Evolutionary conservation across 2,888 invertebrate species (phyloP).

Genomic region (Anticlea derivata): DNA sequence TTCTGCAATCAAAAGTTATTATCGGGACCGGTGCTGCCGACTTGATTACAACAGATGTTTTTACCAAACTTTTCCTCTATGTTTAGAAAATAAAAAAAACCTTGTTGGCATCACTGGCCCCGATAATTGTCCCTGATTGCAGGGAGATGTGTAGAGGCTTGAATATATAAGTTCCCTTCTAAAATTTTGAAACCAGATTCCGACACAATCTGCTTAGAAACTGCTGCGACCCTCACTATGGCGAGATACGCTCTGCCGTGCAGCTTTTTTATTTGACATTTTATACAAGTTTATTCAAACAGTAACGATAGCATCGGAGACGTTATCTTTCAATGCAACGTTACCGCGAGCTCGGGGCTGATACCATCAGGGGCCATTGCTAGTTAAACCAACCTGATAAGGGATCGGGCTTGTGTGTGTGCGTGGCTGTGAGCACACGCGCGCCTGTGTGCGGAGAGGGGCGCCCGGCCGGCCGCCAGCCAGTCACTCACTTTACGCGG

Average conservation of each 20-base stretch:
- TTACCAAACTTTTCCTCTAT: too few relatives aligned
- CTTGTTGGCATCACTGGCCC: too few relatives aligned
- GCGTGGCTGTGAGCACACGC: conserved; percentile 48
- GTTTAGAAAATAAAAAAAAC: too few relatives aligned
- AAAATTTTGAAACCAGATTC: conserved; percentile 14
- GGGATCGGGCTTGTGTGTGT: conserved; percentile 68
- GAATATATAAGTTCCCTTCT: too few relatives aligned
- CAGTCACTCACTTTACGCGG: conserved; percentile 82
- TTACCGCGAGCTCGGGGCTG: conserved; percentile 78
- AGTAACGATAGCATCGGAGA: conserved; percentile 77
- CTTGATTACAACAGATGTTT: too few relatives aligned
- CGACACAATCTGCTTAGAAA: conserved; percentile 40
- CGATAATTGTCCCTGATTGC: too few relatives aligned
- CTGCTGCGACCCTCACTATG: conserved; percentile 54
- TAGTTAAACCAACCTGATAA: conserved; percentile 82
- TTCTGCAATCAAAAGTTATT: too few relatives aligned
- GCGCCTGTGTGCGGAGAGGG: conserved; percentile 64
- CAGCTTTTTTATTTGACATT: conserved; percentile 83
- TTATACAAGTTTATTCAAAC: conserved; percentile 84
- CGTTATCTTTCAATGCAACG: conserved; percentile 84
- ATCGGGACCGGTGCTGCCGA: too few relatives aligned
- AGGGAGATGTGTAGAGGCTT: too few relatives aligned
- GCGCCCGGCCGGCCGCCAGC: conserved; percentile 60
- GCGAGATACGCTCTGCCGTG: conserved; percentile 66
- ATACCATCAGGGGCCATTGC: conserved; percentile 82